Conservation (phyloP, 1,140 invertebrate species). For the Adelges cooleyi region DNA sequence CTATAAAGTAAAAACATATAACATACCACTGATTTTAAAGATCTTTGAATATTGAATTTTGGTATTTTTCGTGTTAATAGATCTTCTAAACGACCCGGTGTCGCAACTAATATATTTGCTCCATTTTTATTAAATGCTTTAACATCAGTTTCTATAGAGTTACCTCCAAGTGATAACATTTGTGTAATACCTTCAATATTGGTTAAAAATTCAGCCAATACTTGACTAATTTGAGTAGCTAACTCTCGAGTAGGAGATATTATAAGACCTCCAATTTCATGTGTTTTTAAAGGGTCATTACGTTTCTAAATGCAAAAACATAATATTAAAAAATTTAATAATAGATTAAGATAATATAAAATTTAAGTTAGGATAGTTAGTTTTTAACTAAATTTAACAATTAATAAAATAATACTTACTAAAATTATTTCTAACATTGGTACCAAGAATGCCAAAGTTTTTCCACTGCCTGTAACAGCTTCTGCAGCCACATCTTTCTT, state of each 20-base stretch:
- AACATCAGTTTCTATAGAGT: conserved; percentile 59
- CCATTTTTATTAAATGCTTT: conserved; percentile 54
- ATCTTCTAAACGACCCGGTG: conserved; percentile 85
- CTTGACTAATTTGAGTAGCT: conserved; percentile 75
- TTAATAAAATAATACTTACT: conserved; percentile 39
- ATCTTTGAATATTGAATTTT: conserved; percentile 49
- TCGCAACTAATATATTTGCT: conserved; percentile 78
- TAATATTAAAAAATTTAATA: no score
- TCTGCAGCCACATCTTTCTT: conserved; percentile 95
- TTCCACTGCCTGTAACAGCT: conserved; percentile 93
- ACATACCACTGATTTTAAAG: conserved; percentile 60
- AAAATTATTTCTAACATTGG: conserved; percentile 78
- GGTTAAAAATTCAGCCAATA: conserved; percentile 51
- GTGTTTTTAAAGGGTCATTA: conserved; percentile 52
- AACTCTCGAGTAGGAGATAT: conserved; percentile 90
- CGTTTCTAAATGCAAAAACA: conserved; percentile 33
- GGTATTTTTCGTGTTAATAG: conserved; percentile 50
- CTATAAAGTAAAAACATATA: not conserved
- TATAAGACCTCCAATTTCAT: conserved; percentile 75
- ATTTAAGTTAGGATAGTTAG: no score
- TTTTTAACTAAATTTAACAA: no score
- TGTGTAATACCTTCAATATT: conserved; percentile 43
- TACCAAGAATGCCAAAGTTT: conserved; percentile 88
- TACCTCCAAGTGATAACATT: conserved; percentile 71
- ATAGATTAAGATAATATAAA: no score